A percentile compares a stretch with the other conserved stretches of the same genome.
phyloP scores from a whole-genome alignment of 2,113 vertebrate genomes.

The Microcebus lehilahytsara region DNA sequence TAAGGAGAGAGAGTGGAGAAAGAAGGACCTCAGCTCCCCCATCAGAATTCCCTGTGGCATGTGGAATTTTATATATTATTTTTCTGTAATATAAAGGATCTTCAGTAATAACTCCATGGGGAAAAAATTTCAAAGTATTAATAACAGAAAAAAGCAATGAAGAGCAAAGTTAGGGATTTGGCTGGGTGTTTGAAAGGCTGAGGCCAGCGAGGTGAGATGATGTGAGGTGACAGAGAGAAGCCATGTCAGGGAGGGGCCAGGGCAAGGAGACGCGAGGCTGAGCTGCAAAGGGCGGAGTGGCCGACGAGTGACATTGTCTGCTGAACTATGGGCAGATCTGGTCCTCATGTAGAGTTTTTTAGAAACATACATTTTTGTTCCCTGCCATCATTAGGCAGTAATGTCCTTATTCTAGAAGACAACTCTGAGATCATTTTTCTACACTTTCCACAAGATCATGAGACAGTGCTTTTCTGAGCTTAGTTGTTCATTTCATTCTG shows the following conservation, averaged over 20 bases:
- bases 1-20: neutral
- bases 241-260: neutral
- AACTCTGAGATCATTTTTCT: neutral
- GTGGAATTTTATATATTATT: neutral
- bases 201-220: neutral
- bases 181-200: neutral
- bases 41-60: neutral
- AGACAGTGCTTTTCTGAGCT: neutral
- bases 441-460: neutral
- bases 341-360: neutral
- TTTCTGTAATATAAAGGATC: neutral
- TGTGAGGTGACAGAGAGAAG: neutral
- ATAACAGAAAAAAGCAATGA: neutral
- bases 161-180: neutral
- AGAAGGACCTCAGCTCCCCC: neutral
- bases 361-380: neutral
- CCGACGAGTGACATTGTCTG: accelerated
- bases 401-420: neutral
- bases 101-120: neutral
- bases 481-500: neutral
- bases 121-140: neutral
- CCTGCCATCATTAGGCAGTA: neutral
- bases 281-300: neutral
- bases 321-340: accelerated
- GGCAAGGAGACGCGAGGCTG: no score